Base-by-base conservation (phyloP, 2,797 vertebrate species). In the Sebastes taczanowskii region DNA sequence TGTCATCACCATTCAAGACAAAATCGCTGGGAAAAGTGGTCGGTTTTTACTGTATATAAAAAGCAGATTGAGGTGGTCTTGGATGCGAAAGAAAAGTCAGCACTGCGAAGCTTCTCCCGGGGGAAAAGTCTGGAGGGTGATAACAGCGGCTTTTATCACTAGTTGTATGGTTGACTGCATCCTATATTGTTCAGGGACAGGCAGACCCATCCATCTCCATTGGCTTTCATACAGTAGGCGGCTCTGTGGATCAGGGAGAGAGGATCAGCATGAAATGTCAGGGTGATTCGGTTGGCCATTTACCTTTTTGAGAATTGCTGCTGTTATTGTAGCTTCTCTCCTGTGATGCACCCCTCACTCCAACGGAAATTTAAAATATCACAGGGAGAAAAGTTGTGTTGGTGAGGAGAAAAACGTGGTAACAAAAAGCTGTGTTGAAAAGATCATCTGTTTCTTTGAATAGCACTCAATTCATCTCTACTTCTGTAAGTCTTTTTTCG, bases 101-200 rank as follows among this genome's bases (percentile, higher is more conserved):
- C 64, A 66, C 14, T 23, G 63, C 74, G 64, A 85, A 83, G 79
- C 74, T 70, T 84, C 73, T 49, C 89, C 84, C 91, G 16, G 13
- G 83, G 89, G 89, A 89, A 64, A 76, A 67, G 82, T 79, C 79
- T 74, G 74, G 71, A 87, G 74, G 89, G 84, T 90, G 92, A 94
- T 94, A 94, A 93, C 92, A 86, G 90, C 74, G 71, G 90, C 92
- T 95, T 95, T 95, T 94, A 95, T 94, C 92, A 80, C 86, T 84
- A 71, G 87, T 90, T 89, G 85, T 86, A 91, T 82, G 91, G 89
- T 90, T 92, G 92, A 91, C 89, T 94, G 93, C 89, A 83, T 91
- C 86, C 85, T 83, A 88, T 91, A 91, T 92, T 94, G 93, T 91
- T 93, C 83, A 71, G 90, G 90, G 88, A 85, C 82, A 74, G 73